Conservation (phyloP, 2,888 invertebrate species). For the Malacosoma neustria region DNA sequence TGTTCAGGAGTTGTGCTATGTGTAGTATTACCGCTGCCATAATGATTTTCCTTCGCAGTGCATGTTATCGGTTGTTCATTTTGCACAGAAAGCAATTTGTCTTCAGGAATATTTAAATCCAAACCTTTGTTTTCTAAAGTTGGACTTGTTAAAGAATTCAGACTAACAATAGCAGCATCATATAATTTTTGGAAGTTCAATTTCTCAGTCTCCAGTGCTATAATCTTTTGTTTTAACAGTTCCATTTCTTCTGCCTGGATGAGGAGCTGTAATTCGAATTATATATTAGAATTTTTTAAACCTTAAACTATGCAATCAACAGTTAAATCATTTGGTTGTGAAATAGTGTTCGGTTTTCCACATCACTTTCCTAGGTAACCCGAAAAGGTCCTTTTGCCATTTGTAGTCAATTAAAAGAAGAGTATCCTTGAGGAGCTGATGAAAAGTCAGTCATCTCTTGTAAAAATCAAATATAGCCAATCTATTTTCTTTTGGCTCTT, state of each 20-base stretch:
- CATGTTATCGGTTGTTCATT: constrained; percentile 44
- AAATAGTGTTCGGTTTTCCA: too few species aligned
- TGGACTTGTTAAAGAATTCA: constrained; percentile 63
- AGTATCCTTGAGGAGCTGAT: too few species aligned
- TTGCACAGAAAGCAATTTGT: constrained; percentile 32
- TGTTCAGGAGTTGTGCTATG: constrained; percentile 76
- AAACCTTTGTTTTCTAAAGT: constrained; percentile 45
- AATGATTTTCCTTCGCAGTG: constrained; percentile 63
- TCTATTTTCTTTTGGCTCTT: too few species aligned
- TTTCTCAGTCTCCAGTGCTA: constrained; percentile 73
- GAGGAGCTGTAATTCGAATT: constrained; percentile 44
- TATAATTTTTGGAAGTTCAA: constrained; percentile 71
- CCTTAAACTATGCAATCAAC: too few species aligned
- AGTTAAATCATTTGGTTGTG: too few species aligned
- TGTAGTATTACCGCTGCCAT: constrained; percentile 65
- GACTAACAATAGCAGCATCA: constrained; percentile 63
- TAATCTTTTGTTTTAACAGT: constrained; percentile 68
- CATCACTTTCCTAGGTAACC: too few species aligned
- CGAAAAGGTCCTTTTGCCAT: too few species aligned
- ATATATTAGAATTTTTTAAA: too few species aligned
- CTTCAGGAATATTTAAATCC: constrained; percentile 46
- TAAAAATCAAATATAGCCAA: too few species aligned
- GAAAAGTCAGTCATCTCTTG: too few species aligned
- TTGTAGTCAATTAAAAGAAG: too few species aligned
- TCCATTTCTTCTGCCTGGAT: constrained; percentile 73